Base-by-base conservation (phyloP, 1,140 invertebrate genomes). In the Drosophila virilis region DNA sequence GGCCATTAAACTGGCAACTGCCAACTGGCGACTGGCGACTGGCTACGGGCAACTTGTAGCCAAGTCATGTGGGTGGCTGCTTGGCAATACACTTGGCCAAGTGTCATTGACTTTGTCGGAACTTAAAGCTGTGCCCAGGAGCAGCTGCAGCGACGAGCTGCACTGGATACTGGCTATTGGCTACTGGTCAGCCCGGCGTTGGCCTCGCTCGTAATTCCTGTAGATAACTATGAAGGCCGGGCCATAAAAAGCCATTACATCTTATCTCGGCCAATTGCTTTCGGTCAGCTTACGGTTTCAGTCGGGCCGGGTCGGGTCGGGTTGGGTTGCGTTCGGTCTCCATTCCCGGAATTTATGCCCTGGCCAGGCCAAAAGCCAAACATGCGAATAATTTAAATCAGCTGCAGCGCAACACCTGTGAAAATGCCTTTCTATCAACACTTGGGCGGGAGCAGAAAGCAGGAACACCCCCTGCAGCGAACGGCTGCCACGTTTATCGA, bases 231-330 rank as follows among this genome's bases (percentile, higher is more conserved):
- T 58, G 74, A 12, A 69, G 74, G 73, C 42, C 58, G 55, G 55
- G 45, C 67, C 77, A 81, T 68, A 74, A 78, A 81, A 78, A 67
- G 71, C 78, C 82, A 85, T 85, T 85, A 82, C 78, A 86, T 86
- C 82, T 86, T 86, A 86, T 86, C 82, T 88, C 70, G 83, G 78
- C 75, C 82, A 86, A 88, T 86, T 86, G 82, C 71, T 78, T 85
- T 64, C 68, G 81, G 78, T 78, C 76, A 66, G 70, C 64, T 54
- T 42, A 8, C n/a, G 46, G 59, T 38, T 42, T 42, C 10, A 4
- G 37, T 38, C 10, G 3, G 22, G 22, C 3, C 22, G 22, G 22
- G 22, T 28, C 22, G 22, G 22, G 3, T 38, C 40, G 35, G 35
- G 35, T 37, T 9, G 22, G 22, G 1, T 9, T 37, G 35, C 1